phyloP scores from a whole-genome alignment of 2,797 vertebrate genomes.

The Ptychobarbus kaznakovi region DNA sequence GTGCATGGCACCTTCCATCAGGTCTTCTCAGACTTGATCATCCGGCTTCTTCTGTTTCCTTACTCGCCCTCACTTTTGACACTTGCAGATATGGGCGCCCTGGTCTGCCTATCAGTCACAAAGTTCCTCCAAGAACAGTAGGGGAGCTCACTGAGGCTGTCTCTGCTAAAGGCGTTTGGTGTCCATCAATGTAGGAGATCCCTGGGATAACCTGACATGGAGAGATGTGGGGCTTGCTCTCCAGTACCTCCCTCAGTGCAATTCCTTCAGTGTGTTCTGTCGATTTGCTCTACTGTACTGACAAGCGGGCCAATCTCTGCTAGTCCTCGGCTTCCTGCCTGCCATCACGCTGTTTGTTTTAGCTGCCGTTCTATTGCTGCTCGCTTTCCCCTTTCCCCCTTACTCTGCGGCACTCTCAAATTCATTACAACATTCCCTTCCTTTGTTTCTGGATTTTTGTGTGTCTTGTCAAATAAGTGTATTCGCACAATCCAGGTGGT shows the following conservation, averaged over 20 bases:
- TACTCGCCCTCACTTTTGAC: constrained; percentile 57
- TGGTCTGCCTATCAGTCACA: constrained; percentile 59
- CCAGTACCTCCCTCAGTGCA: constrained; percentile 28
- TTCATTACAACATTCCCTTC: constrained; percentile 70
- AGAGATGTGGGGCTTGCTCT: constrained; percentile 47
- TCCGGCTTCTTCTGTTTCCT: constrained; percentile 45
- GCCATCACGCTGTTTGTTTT: constrained; percentile 73
- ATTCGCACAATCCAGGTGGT: constrained; percentile 49
- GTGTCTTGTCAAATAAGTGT: constrained; percentile 76
- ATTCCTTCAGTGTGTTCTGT: constrained; percentile 68
- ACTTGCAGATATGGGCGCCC: constrained; percentile 58
- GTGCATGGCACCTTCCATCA: constrained; percentile 53
- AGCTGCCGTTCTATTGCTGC: constrained; percentile 63
- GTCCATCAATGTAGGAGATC: constrained; percentile 57
- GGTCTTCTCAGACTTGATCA: constrained; percentile 55
- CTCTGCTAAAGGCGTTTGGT: constrained; percentile 54
- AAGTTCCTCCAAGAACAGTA: constrained; percentile 52
- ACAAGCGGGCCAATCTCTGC: constrained; percentile 73
- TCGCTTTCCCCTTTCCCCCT: constrained; percentile 26
- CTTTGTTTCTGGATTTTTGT: constrained; percentile 64
- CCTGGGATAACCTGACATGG: constrained; percentile 58
- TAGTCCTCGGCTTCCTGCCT: constrained; percentile 45
- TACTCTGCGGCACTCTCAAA: constrained; percentile 72
- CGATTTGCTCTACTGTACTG: constrained; percentile 76
- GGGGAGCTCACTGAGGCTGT: constrained; percentile 50